phyloP scores from a whole-genome alignment of 2,797 vertebrate genomes.

The Phataginus tetradactyla region DNA sequence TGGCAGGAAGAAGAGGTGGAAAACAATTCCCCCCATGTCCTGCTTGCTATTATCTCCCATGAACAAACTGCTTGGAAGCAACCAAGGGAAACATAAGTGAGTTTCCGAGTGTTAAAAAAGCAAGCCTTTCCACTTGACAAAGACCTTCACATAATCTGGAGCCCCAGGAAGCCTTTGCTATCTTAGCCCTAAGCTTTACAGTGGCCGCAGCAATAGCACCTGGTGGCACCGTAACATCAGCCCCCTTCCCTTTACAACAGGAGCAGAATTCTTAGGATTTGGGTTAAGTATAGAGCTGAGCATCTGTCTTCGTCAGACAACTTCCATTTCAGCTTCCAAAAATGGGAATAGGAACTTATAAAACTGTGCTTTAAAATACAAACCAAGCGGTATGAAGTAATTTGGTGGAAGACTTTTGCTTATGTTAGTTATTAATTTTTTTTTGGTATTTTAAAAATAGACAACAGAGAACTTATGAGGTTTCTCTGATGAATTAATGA shows the following conservation, averaged over 20 bases:
- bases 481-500: constrained; percentile 20
- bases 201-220: not conserved
- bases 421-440: not conserved
- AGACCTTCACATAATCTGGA: not conserved
- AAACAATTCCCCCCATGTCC: not conserved
- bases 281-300: not conserved
- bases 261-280: not conserved
- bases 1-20: not conserved
- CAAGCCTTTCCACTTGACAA: not conserved
- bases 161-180: not conserved
- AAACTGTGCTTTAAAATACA: constrained; percentile 38
- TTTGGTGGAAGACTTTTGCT: not conserved
- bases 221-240: not conserved
- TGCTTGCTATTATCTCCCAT: not conserved
- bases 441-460: constrained; percentile 54
- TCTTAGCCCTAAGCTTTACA: not conserved
- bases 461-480: not conserved
- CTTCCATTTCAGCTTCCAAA: constrained; percentile 49
- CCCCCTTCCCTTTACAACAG: constrained; percentile 18
- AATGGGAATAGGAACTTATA: not conserved
- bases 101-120: not conserved
- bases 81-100: not conserved
- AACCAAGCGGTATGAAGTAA: constrained; percentile 6
- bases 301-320: constrained; percentile 44
- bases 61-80: not conserved